phyloP scores from a whole-genome alignment of 2,113 vertebrate species.

The Chaetops frenatus region DNA sequence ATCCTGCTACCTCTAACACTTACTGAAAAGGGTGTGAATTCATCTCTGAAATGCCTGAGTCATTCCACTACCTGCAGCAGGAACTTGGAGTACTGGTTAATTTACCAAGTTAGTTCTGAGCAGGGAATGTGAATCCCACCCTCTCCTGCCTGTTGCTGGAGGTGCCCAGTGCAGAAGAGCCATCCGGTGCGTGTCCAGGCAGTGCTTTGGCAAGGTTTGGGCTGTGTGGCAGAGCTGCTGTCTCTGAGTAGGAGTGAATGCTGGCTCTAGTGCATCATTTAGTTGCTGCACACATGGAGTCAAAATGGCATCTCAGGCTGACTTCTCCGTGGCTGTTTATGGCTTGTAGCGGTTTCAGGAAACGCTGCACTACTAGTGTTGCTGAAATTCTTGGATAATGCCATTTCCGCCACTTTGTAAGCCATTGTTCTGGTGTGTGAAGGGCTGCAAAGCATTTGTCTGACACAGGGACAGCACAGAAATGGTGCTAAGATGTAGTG shows the following conservation, averaged over 20 bases:
- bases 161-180: neutral
- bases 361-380: neutral
- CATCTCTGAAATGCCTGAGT: neutral
- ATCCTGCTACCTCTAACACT: neutral
- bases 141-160: rapidly evolving
- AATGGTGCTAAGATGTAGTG: neutral
- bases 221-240: neutral
- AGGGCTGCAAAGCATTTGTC: constrained; percentile 8
- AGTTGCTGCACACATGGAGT: neutral
- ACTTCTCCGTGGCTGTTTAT: neutral
- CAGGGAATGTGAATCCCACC: neutral
- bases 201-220: neutral
- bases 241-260: neutral
- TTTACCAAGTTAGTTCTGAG: neutral
- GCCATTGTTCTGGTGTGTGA: constrained; percentile 21
- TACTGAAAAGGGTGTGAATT: neutral
- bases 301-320: neutral
- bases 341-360: neutral
- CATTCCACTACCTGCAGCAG: neutral
- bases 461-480: neutral
- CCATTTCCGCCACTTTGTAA: neutral
- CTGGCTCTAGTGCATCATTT: rapidly evolving
- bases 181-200: rapidly evolving
- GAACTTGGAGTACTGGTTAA: neutral
- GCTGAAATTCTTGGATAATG: neutral